Evolutionary conservation across 2,888 invertebrate genomes (phyloP).

Genomic region (Megaustenia siamemsis): DNA sequence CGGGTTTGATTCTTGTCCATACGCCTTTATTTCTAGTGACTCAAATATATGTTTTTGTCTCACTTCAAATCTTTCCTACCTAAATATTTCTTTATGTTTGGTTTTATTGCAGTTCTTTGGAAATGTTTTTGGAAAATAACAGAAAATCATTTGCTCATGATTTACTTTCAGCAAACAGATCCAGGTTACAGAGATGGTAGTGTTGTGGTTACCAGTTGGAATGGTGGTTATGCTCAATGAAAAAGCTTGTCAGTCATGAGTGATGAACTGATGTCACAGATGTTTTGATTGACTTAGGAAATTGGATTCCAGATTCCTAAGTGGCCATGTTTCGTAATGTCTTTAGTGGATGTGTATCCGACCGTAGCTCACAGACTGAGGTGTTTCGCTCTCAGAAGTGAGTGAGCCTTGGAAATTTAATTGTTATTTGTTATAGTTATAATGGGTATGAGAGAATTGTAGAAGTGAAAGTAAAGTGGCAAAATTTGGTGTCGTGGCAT

Average conservation of each 20-base stretch:
- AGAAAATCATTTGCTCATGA: background rate
- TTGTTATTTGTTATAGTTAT: too few relatives aligned
- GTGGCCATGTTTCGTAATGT: slow-evolving; percentile 75
- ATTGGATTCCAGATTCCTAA: slow-evolving; percentile 24
- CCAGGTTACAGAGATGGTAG: slow-evolving; percentile 3
- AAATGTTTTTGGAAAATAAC: background rate
- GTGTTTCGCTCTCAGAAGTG: slow-evolving; percentile 74
- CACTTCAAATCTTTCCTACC: too few relatives aligned
- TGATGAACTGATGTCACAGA: background rate
- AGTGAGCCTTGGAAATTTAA: too few relatives aligned
- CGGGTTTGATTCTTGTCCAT: too few relatives aligned
- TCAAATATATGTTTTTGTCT: too few relatives aligned
- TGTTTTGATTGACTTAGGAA: slow-evolving; percentile 16
- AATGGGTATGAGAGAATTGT: too few relatives aligned
- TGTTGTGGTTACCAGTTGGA: background rate
- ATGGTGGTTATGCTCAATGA: background rate
- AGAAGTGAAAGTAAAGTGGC: too few relatives aligned
- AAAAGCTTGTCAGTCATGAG: background rate
- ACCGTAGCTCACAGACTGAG: slow-evolving; percentile 71
- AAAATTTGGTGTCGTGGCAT: too few relatives aligned
- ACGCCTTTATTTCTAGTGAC: too few relatives aligned
- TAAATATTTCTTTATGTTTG: background rate
- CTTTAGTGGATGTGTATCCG: slow-evolving; percentile 78
- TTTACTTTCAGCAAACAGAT: slow-evolving; percentile 22
- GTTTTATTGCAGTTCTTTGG: background rate